Evolutionary conservation across 92 coral and sea anemone genomes (phyloP).

Genomic region (Epizoanthus illoricatus): DNA sequence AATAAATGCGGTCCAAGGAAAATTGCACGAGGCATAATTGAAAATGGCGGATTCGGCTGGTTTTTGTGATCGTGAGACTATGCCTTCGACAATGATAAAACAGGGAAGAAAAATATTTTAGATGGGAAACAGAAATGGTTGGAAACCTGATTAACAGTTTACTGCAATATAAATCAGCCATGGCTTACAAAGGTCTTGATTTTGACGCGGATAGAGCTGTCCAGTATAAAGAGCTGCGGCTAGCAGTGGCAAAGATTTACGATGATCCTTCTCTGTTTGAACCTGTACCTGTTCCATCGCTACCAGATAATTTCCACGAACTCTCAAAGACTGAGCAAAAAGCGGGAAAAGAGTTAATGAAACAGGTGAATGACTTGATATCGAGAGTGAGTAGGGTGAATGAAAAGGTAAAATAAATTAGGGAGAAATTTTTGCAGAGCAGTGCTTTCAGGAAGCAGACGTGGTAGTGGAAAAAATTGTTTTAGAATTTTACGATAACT

Average conservation of each 20-base stretch:
- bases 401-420: conserved; percentile 60
- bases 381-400: conserved; percentile 53
- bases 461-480: conserved; percentile 62
- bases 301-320: conserved; percentile 27
- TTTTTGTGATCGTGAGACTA: no score
- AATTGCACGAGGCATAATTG: no score
- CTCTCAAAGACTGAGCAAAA: conserved; percentile 32
- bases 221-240: conserved; percentile 52
- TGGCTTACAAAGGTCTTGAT: conserved; percentile 10
- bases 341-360: conserved; percentile 38
- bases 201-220: conserved; percentile 21
- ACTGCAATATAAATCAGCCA: conserved; percentile 20
- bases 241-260: conserved; percentile 45
- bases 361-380: neutral
- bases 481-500: conserved; percentile 50
- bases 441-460: conserved; percentile 55
- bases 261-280: conserved; percentile 32
- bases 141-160: conserved; percentile 6
- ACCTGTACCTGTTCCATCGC: neutral
- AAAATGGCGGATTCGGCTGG: no score
- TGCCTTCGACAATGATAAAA: no score
- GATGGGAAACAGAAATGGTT: conserved; percentile 30
- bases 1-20: no score
- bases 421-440: conserved; percentile 60
- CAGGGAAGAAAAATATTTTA: conserved; percentile 11